Base-by-base conservation (phyloP, 2,888 invertebrate genomes). In the Lypha dubia region DNA sequence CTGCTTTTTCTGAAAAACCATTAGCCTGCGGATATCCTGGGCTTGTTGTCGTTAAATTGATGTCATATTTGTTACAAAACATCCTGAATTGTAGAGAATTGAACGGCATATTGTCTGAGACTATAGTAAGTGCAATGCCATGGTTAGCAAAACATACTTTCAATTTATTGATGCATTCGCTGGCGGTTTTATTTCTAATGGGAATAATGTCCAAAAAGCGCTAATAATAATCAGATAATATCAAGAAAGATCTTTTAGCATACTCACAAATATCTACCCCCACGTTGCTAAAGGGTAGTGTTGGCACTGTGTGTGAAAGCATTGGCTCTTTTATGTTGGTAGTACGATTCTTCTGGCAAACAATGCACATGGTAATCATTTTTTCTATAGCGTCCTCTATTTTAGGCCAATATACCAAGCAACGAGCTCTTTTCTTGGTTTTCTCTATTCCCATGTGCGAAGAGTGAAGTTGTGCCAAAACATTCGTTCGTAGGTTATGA, bases 381-480 rank as follows among this genome's bases (percentile, higher is more conserved):
- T 77, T 76, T 81, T 88, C 86, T 58, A 87, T 87, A 41, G 85
- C 76, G 8, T 82, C 53, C 46, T 86, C 83, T 15, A 88, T 82
- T 8, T 86, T 63, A 17, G 87, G 88, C 87, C 88, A 89, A 77
- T 88, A 87, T 49, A 88, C 67, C 11, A 88, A 56, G n/a, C 76
- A 60, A 8, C 87, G 80, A 13, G 87, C 88, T 83, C 86, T 84
- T 17, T 67, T 22, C 71, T 88, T 88, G 15, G 83, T 86, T 81
- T 89, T 88, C 71, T 86, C 86, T 13, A 88, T 81, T 22, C 88
- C 88, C 56, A 87, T 8, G 51, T 86, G 84, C 6, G 87, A 53
- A 75, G 79, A 74, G 83, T 88, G 89, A 44, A 88, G 77, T 49
- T 85, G 73, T 28, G 24, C 20, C n/a, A 44, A 63, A 24, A 44